These are phyloP conservation scores for Chelonoidis abingdonii DNA, from an alignment of 2,113 vertebrate genomes.

Conservation along the genomic window DNA sequence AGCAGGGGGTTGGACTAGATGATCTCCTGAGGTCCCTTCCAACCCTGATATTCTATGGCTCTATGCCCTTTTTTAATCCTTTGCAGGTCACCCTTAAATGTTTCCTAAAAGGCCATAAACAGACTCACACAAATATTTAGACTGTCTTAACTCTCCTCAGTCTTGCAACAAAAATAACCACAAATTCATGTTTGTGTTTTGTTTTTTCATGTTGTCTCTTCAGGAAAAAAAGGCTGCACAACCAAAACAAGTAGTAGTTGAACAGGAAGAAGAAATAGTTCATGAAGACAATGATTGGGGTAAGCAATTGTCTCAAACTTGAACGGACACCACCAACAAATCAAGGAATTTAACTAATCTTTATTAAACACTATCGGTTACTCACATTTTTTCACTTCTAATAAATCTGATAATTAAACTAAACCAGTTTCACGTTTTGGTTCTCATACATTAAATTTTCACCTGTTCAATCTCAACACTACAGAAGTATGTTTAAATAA, in stretches of 20 bases:
- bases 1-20: too few species aligned
- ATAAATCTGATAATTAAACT: neutral
- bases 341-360: neutral
- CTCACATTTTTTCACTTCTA: neutral
- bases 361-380: neutral
- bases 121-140: neutral
- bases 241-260: slow-evolving; percentile 82
- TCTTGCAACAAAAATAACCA: neutral
- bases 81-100: neutral
- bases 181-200: neutral
- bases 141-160: neutral
- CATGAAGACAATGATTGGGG: slow-evolving; percentile 98
- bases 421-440: neutral
- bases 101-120: neutral
- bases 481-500: neutral
- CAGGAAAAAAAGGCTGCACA: slow-evolving; percentile 84
- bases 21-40: too few species aligned
- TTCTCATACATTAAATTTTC: neutral
- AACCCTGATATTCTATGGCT: too few species aligned
- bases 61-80: neutral
- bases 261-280: slow-evolving; percentile 83
- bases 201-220: slow-evolving; percentile 2
- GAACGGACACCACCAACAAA: neutral
- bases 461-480: neutral
- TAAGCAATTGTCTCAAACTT: slow-evolving; percentile 50